A percentile compares a stretch with the other conserved stretches of the same genome.
These are phyloP conservation scores for Lasioglossum zephyrum DNA, from an alignment of 2,888 invertebrate genomes.

Conservation along the genomic window DNA sequence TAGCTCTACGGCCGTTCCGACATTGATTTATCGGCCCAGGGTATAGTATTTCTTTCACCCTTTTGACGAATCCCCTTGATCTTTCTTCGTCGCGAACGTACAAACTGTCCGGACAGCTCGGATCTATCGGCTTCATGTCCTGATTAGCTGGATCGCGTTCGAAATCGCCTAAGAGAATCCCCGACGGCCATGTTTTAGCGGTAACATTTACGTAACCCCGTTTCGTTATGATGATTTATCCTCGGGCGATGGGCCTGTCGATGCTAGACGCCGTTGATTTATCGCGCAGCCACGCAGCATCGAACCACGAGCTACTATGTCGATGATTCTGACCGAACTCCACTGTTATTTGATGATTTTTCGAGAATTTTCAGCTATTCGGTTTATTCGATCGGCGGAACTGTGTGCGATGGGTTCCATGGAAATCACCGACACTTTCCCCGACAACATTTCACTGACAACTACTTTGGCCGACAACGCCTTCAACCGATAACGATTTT, in stretches of 20 bases:
- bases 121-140: constrained; percentile 5
- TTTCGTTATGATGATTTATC: constrained; percentile 65
- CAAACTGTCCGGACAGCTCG: background rate
- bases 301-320: background rate
- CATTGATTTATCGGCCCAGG: constrained; percentile 61
- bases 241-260: constrained; percentile 36
- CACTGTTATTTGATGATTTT: background rate
- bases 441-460: too few species aligned
- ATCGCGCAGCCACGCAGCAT: constrained; percentile 14
- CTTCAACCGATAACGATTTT: too few species aligned
- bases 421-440: too few species aligned
- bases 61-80: constrained; percentile 13
- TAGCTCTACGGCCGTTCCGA: constrained; percentile 55
- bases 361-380: background rate
- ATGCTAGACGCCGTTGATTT: constrained; percentile 39
- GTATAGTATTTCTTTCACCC: constrained; percentile 45
- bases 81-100: background rate
- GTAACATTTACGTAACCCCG: constrained; percentile 69
- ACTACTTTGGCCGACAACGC: too few species aligned
- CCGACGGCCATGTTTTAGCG: constrained; percentile 51
- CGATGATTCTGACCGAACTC: background rate
- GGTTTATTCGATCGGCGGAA: background rate
- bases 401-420: background rate
- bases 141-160: constrained; percentile 37
- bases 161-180: constrained; percentile 45